These are phyloP conservation scores for Rhinichthys klamathensis DNA, from an alignment of 2,113 vertebrate genomes.

Conservation along the genomic window DNA sequence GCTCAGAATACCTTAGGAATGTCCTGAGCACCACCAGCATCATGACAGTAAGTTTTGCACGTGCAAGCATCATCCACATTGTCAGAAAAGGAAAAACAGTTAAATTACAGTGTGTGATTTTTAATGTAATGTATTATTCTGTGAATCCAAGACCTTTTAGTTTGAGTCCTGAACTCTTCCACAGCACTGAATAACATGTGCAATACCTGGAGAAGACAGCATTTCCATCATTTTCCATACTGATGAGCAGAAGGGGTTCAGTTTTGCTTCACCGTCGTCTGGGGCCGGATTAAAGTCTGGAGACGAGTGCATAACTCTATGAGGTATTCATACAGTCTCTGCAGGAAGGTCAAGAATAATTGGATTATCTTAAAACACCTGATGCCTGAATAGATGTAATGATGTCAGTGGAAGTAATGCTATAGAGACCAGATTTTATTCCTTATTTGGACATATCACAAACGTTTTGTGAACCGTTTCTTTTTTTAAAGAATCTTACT, in stretches of 20 bases:
- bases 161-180: background rate
- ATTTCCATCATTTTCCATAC: conserved; percentile 1
- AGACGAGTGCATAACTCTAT: background rate
- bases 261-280: conserved; percentile 2
- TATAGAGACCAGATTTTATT: background rate
- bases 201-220: conserved; percentile 8
- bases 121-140: background rate
- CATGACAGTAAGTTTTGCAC: background rate
- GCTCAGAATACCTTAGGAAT: background rate
- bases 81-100: background rate
- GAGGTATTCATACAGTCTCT: background rate
- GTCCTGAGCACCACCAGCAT: background rate
- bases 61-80: background rate
- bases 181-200: background rate
- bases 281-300: conserved; percentile 20
- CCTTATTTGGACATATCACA: conserved; percentile 46
- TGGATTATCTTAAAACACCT: conserved; percentile 37
- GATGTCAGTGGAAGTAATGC: conserved; percentile 7
- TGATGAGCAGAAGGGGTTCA: conserved; percentile 1
- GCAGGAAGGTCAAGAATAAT: conserved; percentile 38
- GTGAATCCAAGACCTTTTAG: background rate
- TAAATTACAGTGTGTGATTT: too few species aligned
- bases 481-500: background rate
- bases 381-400: conserved; percentile 27
- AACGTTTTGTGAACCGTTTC: background rate